phyloP scores from a whole-genome alignment of 2,797 vertebrate genomes.

The Sebastes matsubarae region DNA sequence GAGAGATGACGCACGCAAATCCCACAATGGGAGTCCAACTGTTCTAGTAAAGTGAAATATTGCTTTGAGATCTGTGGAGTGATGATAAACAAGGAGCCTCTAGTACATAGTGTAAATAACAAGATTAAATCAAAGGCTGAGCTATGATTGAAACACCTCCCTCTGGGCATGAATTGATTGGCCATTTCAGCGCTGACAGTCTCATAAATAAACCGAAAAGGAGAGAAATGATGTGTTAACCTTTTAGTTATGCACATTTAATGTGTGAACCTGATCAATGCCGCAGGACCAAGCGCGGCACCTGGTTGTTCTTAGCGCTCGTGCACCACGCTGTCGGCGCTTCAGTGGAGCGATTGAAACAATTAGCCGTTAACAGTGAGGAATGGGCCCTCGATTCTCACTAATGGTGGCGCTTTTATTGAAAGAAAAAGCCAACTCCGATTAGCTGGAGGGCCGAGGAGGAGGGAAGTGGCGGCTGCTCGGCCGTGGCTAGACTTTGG shows the following conservation, averaged over 20 bases:
- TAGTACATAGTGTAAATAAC: constrained; percentile 34
- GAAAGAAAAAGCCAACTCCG: constrained; percentile 14
- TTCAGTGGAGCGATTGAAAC: constrained; percentile 31
- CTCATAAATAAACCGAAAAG: constrained; percentile 36
- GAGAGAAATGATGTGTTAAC: constrained; percentile 14
- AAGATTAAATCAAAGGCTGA: constrained; percentile 27
- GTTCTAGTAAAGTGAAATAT: constrained; percentile 22
- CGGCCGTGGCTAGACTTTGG: not conserved
- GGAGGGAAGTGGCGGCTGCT: not conserved
- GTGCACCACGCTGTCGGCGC: not conserved
- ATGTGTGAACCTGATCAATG: constrained; percentile 21
- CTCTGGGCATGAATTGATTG: constrained; percentile 45
- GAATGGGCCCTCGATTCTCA: constrained; percentile 22
- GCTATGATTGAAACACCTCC: constrained; percentile 40
- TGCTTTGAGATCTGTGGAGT: not conserved
- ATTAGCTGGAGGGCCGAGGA: constrained; percentile 12
- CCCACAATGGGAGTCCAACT: constrained; percentile 6
- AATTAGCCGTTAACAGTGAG: constrained; percentile 47
- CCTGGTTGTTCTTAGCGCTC: constrained; percentile 20
- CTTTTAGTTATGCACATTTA: constrained; percentile 29
- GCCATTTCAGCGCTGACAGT: constrained; percentile 25
- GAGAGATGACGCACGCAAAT: constrained; percentile 13
- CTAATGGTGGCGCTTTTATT: constrained; percentile 48
- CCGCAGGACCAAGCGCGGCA: not conserved
- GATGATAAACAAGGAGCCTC: constrained; percentile 27